Base-by-base conservation (phyloP, 2,888 invertebrate genomes). In the Autographa pulchrina region DNA sequence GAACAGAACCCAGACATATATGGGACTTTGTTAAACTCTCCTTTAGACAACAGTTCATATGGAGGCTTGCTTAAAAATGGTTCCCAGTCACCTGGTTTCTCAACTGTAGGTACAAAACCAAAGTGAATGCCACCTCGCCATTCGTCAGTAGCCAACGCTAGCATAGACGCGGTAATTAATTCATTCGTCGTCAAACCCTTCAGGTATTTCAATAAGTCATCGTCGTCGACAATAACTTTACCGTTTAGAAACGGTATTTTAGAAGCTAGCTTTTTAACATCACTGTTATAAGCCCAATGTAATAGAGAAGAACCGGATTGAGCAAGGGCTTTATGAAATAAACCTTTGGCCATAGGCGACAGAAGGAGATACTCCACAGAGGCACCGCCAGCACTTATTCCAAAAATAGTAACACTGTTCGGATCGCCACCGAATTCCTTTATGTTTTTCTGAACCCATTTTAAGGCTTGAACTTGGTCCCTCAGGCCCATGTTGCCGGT, bases 251-350 rank as follows among this genome's bases (percentile, higher is more conserved):
- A 13, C 6, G 94, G 90, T 75, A 96, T 91, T 67, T 86, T 88
- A 41, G 77, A 74, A 3, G 93, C 93, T 69, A 93, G 82, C 9
- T 87, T 75, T 78, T 89, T 92, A 20, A 92, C 81, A 31, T 90
- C 87, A 11, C 78, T 86, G 66, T 92, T 92, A 60, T 89, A 92
- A 56, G 95, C 96, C 96, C 96, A 96, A n/a, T 91, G 92, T 54
- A 91, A 83, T 56, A 96, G 80, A 11, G 96, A 91, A 0, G 96
- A 94, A 0, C 96, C 96, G n/a, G 96, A 96, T 84, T 96, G 96
- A 11, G 96, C 92, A 70, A 96, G 96, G 0, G 94, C 95, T 89
- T 94, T 95, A 73, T 96, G 96, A 72, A 96, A 96, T 52, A 96
- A 85, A 18, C 96, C 96, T 89, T 91, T 90, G 6, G 94, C 89